phyloP scores from a whole-genome alignment of 2,888 invertebrate species.

The Callinectes sapidus region DNA sequence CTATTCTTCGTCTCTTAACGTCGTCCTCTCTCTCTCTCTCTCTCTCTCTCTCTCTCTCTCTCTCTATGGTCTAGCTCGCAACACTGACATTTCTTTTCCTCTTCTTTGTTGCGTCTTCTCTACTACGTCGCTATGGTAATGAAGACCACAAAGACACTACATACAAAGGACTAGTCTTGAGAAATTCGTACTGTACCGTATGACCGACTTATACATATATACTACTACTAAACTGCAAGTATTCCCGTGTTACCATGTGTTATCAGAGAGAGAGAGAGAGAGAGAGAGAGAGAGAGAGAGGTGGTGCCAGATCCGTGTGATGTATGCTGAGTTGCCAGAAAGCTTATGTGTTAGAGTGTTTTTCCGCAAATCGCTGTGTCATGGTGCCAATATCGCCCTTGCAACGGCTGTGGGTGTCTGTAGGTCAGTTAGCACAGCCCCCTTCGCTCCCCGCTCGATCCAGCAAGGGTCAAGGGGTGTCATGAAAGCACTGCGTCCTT shows the following conservation, averaged over 20 bases:
- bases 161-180: no score
- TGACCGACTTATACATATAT: not conserved
- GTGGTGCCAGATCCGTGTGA: constrained; percentile 7
- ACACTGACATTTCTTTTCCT: not conserved
- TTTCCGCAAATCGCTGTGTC: constrained; percentile 4
- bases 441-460: constrained; percentile 20
- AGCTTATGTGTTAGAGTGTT: not conserved
- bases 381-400: constrained; percentile 10
- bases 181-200: not conserved
- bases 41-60: no score
- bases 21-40: not conserved
- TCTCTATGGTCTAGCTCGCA: not conserved
- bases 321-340: not conserved
- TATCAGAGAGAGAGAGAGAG: not conserved
- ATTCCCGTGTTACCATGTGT: not conserved
- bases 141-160: not conserved
- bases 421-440: not conserved
- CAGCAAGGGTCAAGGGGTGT: not conserved
- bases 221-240: not conserved
- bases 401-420: not conserved
- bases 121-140: not conserved
- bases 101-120: not conserved
- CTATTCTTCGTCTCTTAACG: not conserved
- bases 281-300: not conserved
- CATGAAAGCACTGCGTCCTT: not conserved